Percentiles rank a stretch among this genome's conserved stretches.
Evolutionary conservation across 2,888 invertebrate species (phyloP).

Genomic region (Lottia gigantea): DNA sequence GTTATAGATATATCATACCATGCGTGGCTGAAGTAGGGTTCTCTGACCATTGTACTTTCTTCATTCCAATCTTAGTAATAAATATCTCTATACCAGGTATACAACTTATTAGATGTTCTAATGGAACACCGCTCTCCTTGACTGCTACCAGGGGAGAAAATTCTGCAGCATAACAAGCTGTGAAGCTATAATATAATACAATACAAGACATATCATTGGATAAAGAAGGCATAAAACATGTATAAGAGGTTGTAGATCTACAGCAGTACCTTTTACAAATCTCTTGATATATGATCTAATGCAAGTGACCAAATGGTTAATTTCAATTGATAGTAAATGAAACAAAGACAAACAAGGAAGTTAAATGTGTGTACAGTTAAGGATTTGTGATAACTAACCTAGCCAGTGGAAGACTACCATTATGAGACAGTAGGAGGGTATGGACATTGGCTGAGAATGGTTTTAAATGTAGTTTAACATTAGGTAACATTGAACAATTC

Average conservation of each 20-base stretch:
- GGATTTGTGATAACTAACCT: conserved; percentile 72
- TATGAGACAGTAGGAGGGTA: conserved; percentile 78
- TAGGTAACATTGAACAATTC: conserved; percentile 75
- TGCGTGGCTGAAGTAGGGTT: conserved; percentile 37
- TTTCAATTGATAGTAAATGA: no score
- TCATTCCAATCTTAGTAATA: conserved; percentile 72
- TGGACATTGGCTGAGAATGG: conserved; percentile 77
- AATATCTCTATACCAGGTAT: conserved; percentile 78
- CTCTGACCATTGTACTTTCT: conserved; percentile 71
- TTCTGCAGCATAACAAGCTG: conserved; percentile 83
- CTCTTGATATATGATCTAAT: no score
- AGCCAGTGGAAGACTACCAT: conserved; percentile 81
- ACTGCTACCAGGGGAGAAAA: conserved; percentile 74
- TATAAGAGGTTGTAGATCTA: no score
- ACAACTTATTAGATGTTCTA: conserved; percentile 90
- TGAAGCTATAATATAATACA: conserved; percentile 74
- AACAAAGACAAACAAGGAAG: no score
- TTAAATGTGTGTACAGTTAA: no score
- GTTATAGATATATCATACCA: no score
- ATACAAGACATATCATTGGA: no score
- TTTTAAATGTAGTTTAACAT: conserved; percentile 74
- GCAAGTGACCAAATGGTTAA: no score
- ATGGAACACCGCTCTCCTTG: conserved; percentile 77
- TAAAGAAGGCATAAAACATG: no score
- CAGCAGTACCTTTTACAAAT: no score